phyloP scores from a whole-genome alignment of 2,797 vertebrate species.

The Linurgus olivaceus region DNA sequence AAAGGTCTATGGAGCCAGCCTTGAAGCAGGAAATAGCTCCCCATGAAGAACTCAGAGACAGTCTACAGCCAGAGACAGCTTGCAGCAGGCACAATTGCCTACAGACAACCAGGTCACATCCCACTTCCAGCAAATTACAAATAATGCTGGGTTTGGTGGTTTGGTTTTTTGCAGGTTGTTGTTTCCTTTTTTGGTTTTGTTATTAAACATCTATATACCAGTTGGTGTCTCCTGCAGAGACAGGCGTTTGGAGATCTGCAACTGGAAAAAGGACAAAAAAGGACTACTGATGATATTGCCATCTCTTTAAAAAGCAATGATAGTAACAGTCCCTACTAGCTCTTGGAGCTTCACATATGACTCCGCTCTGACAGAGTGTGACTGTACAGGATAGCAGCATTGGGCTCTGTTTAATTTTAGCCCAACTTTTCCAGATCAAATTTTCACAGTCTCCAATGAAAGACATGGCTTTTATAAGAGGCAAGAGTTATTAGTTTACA shows the following conservation, averaged over 20 bases:
- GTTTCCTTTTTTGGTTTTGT: not conserved
- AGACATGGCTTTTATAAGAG: conserved; percentile 39
- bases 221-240: not conserved
- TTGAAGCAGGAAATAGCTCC: not conserved
- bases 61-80: not conserved
- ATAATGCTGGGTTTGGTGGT: not conserved
- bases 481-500: conserved; percentile 29
- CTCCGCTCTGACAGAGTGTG: not conserved
- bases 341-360: not conserved
- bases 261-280: not conserved
- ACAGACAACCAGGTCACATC: not conserved
- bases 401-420: conserved; percentile 56
- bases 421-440: conserved; percentile 22
- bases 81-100: not conserved
- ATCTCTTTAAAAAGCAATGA: conserved; percentile 15
- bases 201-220: not conserved
- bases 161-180: not conserved
- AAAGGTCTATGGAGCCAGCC: not conserved
- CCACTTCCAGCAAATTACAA: not conserved
- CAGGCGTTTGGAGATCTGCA: not conserved
- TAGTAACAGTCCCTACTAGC: not conserved
- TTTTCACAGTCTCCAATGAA: conserved; percentile 45
- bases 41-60: not conserved
- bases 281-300: not conserved
- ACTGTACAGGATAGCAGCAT: not conserved